Conservation (phyloP, 1,140 invertebrate genomes). For the Sitobion miscanthi region DNA sequence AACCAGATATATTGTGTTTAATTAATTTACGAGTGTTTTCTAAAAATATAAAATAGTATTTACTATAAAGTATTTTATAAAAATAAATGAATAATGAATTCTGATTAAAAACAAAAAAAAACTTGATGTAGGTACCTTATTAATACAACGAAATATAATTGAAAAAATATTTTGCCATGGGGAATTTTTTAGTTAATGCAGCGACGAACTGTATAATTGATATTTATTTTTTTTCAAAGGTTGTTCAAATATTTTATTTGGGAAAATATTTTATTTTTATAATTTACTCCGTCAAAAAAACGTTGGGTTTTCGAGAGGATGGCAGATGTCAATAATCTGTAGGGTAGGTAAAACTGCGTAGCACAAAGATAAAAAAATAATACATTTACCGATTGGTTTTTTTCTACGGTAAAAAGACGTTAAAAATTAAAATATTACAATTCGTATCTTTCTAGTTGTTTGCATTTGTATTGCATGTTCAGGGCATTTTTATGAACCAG, state of each 20-base stretch:
- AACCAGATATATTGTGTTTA: neutral
- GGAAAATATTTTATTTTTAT: slow-evolving; percentile 23
- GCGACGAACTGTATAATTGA: neutral
- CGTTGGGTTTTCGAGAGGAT: slow-evolving; percentile 16
- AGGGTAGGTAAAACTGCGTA: neutral
- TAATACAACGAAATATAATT: slow-evolving; percentile 3
- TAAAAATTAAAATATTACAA: neutral
- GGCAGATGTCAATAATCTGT: slow-evolving; percentile 24
- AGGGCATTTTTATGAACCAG: neutral
- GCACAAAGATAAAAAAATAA: slow-evolving; percentile 16
- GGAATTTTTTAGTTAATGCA: slow-evolving; percentile 5
- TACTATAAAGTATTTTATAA: too few species aligned
- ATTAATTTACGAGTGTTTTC: neutral
- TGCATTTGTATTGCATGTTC: neutral
- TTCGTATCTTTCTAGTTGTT: neutral
- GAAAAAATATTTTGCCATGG: neutral
- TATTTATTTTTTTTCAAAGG: slow-evolving; percentile 27
- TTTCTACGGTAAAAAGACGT: neutral
- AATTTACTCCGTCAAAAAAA: neutral
- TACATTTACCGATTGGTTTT: slow-evolving; percentile 25
- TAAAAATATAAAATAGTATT: neutral
- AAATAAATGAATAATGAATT: neutral
- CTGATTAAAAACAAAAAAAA: neutral
- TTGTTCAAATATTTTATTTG: slow-evolving; percentile 34
- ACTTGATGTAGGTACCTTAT: neutral